A percentile compares a stretch with the other conserved stretches of the same genome.
phyloP scores from a whole-genome alignment of 2,797 vertebrate genomes.

The Sebastolobus altivelis region DNA sequence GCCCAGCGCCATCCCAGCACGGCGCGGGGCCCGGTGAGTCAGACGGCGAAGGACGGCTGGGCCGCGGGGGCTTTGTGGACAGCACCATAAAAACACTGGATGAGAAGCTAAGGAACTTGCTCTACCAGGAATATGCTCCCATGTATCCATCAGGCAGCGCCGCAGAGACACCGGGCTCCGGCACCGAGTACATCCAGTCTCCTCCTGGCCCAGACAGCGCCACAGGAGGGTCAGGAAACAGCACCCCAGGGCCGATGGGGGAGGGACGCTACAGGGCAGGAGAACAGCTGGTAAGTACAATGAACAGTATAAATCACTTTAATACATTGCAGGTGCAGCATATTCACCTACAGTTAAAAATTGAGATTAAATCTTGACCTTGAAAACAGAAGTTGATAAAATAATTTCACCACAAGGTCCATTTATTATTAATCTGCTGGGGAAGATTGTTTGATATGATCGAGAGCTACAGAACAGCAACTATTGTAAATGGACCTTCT shows the following conservation, averaged over 20 bases:
- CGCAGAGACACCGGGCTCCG: slow-evolving; percentile 85
- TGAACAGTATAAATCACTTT: background rate
- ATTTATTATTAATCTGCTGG: background rate
- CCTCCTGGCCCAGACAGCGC: slow-evolving; percentile 85
- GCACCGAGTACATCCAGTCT: slow-evolving; percentile 90
- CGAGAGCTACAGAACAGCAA: background rate
- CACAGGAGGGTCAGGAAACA: slow-evolving; percentile 82
- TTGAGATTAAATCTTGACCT: background rate
- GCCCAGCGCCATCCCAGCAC: slow-evolving; percentile 85
- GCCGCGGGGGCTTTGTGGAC: slow-evolving; percentile 93
- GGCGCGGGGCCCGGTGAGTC: slow-evolving; percentile 85
- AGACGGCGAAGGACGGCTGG: slow-evolving; percentile 90
- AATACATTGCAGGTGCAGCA: background rate
- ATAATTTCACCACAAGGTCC: background rate
- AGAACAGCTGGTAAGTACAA: slow-evolving; percentile 83
- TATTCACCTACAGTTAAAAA: background rate
- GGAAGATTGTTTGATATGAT: background rate
- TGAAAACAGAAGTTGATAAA: background rate
- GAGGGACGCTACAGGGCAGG: slow-evolving; percentile 83
- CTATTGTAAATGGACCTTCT: background rate
- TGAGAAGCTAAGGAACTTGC: slow-evolving; percentile 95
- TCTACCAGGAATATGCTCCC: slow-evolving; percentile 93
- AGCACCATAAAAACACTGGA: slow-evolving; percentile 97
- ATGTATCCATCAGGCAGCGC: slow-evolving; percentile 85
- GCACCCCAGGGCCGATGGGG: slow-evolving; percentile 82